These are phyloP conservation scores for Australoheros scitulus DNA, from an alignment of 2,113 vertebrate species.

Conservation along the genomic window DNA sequence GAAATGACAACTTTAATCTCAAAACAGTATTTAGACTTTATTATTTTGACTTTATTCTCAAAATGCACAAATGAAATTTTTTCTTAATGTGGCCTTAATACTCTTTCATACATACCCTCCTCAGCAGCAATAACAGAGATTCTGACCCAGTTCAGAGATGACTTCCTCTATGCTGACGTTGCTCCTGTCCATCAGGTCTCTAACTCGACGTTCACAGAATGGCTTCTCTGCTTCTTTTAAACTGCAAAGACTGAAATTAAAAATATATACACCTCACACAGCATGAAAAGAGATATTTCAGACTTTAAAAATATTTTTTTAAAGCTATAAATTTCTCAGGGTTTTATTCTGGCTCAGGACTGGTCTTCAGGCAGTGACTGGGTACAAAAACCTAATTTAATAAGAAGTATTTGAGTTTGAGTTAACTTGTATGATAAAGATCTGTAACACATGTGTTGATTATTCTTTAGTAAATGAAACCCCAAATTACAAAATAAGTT, in stretches of 20 bases:
- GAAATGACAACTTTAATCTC: too few species aligned
- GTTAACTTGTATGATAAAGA: neutral
- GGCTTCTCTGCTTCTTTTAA: conserved; percentile 92
- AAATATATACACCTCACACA: neutral
- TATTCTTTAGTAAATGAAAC: neutral
- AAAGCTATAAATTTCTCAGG: neutral
- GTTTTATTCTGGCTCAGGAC: too few species aligned
- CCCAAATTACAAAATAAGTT: neutral
- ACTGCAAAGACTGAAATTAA: conserved; percentile 72
- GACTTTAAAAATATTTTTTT: neutral
- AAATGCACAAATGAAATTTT: too few species aligned
- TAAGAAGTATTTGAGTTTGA: neutral
- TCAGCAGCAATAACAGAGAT: neutral
- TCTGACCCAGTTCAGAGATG: conserved; percentile 90
- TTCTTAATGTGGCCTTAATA: too few species aligned
- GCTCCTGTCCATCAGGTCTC: conserved; percentile 87
- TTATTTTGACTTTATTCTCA: too few species aligned
- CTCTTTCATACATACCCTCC: neutral
- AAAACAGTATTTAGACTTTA: too few species aligned
- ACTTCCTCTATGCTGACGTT: conserved; percentile 91
- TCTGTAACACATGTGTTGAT: neutral
- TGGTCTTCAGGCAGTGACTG: too few species aligned
- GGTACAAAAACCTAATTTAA: neutral
- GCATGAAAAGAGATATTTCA: neutral
- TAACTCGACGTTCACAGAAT: conserved; percentile 89